Evolutionary conservation across 2,888 invertebrate species (phyloP), one percentile per base, ranked within the genome.

Genomic region (Epirrita christyi): DNA sequence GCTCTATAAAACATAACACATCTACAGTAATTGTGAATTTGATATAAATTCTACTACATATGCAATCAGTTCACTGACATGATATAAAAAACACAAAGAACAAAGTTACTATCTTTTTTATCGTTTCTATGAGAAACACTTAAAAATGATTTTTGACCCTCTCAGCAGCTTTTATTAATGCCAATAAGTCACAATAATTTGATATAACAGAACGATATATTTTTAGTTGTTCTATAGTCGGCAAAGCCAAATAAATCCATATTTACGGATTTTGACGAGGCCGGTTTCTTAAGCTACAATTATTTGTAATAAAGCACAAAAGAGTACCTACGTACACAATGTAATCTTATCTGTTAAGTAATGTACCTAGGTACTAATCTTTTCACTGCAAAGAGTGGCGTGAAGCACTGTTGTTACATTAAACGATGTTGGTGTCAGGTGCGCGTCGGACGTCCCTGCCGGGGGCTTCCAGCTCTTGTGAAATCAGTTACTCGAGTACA

Each of bases 401-500:
- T 68, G 72, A 68, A 70, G 68, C 71, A 68, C 52, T 71, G 70
- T 71, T 65, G 65, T 62, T 72, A 67, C 69, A 71, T 70, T 80
- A 84, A 72, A 86, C 74, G 74, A 89, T 90, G 90, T 86, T 90
- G 83, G 80, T 84, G 80, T 78, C 88, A 81, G 86, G 85, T 77
- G 78, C 76, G 66, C 73, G 78, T 21, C 86, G 86, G 76, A 78
- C 86, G 86, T 81, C 84, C 61, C 76, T 78, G 32, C 72, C 77
- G 55, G 72, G 68, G 56, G 67, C 74, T 52, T 63, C 70, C 64
- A 69, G 71, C 59, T 57, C 65, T 10, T 14, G 55, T 55, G 61
- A 69, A 67, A 58, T 63, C 61, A 65, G 69, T 42, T 70, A 71
- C 64, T 52, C 66, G 34, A 59, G 59, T 37, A 49, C 68, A 57